Percentiles rank a stretch among this genome's conserved stretches.
Conservation (phyloP, 2,797 vertebrate species). For the Chlorospingus semifuscus region DNA sequence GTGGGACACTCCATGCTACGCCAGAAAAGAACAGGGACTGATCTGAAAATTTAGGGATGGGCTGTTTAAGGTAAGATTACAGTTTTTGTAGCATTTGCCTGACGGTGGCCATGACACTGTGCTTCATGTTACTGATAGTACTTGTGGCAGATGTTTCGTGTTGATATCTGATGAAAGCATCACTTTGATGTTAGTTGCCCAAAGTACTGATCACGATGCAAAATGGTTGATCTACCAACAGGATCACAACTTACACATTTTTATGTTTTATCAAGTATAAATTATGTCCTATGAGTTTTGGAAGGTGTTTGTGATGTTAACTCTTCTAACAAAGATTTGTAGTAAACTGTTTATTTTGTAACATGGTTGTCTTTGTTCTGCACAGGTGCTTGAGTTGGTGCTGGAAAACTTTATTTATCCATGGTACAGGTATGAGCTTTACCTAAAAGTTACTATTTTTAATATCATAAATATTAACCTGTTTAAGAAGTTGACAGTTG, state of each 20-base stretch:
- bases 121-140: fast-evolving
- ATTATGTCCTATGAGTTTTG: not conserved
- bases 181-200: not conserved
- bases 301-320: not conserved
- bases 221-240: not conserved
- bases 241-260: fast-evolving
- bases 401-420: conserved; percentile 96
- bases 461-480: not conserved
- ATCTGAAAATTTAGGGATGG: not conserved
- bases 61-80: not conserved
- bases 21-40: not conserved
- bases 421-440: conserved; percentile 90
- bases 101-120: fast-evolving
- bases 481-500: not conserved
- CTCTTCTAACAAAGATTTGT: not conserved
- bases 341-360: not conserved
- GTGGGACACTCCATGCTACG: fast-evolving
- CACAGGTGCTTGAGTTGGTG: conserved; percentile 91
- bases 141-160: not conserved
- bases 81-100: not conserved
- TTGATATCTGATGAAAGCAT: not conserved
- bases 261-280: not conserved
- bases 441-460: not conserved
- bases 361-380: conserved; percentile 8
- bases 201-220: not conserved